phyloP scores from a whole-genome alignment of 2,113 vertebrate species.

The Saccopteryx bilineata region DNA sequence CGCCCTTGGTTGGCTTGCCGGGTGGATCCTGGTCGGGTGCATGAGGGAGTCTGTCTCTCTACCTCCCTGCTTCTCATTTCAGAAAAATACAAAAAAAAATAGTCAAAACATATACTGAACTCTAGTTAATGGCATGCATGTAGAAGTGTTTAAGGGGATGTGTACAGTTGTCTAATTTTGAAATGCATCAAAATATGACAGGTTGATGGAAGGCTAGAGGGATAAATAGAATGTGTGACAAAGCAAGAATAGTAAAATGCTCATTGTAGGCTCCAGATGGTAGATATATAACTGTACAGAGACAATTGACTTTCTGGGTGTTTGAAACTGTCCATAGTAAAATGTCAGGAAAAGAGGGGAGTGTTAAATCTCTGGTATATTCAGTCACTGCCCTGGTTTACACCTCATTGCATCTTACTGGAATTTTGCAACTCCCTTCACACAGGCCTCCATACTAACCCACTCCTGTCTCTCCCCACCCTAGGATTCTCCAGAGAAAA shows the following conservation, averaged over 20 bases:
- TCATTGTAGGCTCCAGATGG: slow-evolving; percentile 31
- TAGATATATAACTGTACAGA: not conserved
- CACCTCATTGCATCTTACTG: slow-evolving; percentile 41
- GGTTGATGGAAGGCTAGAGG: not conserved
- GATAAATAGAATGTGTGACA: not conserved
- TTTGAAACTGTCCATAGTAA: slow-evolving; percentile 36
- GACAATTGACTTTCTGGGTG: slow-evolving; percentile 39
- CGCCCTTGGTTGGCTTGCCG: no score
- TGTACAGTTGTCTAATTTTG: slow-evolving; percentile 25
- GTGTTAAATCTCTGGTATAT: not conserved
- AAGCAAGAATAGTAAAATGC: slow-evolving; percentile 41
- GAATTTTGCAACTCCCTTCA: slow-evolving; percentile 38
- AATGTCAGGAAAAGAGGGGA: not conserved
- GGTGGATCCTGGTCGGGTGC: no score
- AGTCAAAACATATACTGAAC: slow-evolving; percentile 19
- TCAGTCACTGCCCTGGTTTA: slow-evolving; percentile 44
- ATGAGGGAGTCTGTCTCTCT: no score
- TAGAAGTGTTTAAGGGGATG: slow-evolving; percentile 21
- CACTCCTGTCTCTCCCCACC: not conserved
- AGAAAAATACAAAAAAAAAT: not conserved
- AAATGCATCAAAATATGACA: slow-evolving; percentile 45
- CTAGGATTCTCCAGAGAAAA: slow-evolving; percentile 12
- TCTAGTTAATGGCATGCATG: not conserved
- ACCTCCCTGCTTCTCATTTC: no score
- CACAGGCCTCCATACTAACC: not conserved